Evolutionary conservation across 2,113 vertebrate genomes (phyloP).

Genomic region (Osmerus eperlanus): DNA sequence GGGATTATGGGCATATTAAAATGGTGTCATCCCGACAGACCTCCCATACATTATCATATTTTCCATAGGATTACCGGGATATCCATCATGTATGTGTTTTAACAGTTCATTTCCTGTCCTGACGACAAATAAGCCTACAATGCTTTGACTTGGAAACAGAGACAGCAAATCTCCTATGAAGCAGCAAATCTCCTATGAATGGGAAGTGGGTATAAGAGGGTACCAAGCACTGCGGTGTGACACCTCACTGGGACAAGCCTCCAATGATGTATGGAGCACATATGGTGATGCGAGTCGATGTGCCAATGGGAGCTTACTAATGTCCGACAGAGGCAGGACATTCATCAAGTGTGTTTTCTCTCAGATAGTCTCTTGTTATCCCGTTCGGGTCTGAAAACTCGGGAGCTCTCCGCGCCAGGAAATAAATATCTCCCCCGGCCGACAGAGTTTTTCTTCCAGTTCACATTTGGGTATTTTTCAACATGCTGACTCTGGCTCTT

Average conservation of each 20-base stretch:
- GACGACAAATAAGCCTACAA: too few relatives aligned
- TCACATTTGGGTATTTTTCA: constrained; percentile 6
- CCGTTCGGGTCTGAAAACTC: neutral
- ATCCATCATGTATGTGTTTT: neutral
- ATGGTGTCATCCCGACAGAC: constrained; percentile 45
- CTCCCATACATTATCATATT: constrained; percentile 32
- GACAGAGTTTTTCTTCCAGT: neutral
- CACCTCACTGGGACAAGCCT: neutral
- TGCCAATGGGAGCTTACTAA: constrained; percentile 3
- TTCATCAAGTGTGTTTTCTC: constrained; percentile 18
- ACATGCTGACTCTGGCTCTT: constrained; percentile 29
- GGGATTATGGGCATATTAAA: constrained; percentile 50
- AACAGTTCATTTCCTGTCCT: too few relatives aligned
- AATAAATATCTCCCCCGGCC: neutral
- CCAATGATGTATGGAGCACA: constrained; percentile 3
- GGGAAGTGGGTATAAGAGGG: constrained; percentile 17
- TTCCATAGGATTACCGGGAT: constrained; percentile 37
- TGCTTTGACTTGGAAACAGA: too few relatives aligned
- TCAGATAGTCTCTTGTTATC: constrained; percentile 7
- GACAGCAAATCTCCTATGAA: neutral
- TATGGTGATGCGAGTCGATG: constrained; percentile 6
- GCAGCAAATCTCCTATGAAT: too few relatives aligned
- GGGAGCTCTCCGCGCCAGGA: constrained; percentile 4
- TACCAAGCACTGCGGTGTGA: neutral
- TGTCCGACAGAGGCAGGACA: constrained; percentile 5